Evolutionary conservation across 2,113 vertebrate genomes (phyloP).

Genomic region (Pomatostomus ruficeps): DNA sequence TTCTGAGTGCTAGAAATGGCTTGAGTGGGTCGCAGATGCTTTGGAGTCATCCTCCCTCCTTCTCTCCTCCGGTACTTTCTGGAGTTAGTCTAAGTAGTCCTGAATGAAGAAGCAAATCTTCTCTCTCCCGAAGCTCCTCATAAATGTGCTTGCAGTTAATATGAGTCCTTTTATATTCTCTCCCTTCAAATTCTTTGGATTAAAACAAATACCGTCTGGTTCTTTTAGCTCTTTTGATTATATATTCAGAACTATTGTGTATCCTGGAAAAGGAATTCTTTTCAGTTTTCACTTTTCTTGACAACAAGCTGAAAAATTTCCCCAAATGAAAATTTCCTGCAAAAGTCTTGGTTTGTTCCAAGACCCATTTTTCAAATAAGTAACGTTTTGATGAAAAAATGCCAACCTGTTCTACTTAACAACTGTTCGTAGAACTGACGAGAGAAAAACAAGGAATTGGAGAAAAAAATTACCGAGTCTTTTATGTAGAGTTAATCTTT

Average conservation of each 20-base stretch:
- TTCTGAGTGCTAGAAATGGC: background rate
- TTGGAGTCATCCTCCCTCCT: background rate
- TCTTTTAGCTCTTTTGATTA: conserved; percentile 66
- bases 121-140: conserved; percentile 24
- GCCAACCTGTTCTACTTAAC: conserved; percentile 65
- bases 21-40: conserved; percentile 2
- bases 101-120: conserved; percentile 35
- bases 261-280: conserved; percentile 65
- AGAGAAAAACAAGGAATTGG: conserved; percentile 58
- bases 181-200: conserved; percentile 63
- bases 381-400: conserved; percentile 69
- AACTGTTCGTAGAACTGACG: conserved; percentile 59
- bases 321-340: conserved; percentile 65
- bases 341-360: conserved; percentile 65
- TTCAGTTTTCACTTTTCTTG: conserved; percentile 65
- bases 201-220: conserved; percentile 65
- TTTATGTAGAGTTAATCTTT: conserved; percentile 65
- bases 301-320: conserved; percentile 65
- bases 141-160: conserved; percentile 67
- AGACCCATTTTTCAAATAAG: conserved; percentile 68
- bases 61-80: background rate
- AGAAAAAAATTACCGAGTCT: conserved; percentile 50
- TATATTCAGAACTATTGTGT: conserved; percentile 67
- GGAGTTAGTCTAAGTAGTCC: background rate
- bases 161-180: conserved; percentile 69